These are phyloP conservation scores for Antrozous pallidus DNA, from an alignment of 2,797 vertebrate genomes.

Conservation along the genomic window DNA sequence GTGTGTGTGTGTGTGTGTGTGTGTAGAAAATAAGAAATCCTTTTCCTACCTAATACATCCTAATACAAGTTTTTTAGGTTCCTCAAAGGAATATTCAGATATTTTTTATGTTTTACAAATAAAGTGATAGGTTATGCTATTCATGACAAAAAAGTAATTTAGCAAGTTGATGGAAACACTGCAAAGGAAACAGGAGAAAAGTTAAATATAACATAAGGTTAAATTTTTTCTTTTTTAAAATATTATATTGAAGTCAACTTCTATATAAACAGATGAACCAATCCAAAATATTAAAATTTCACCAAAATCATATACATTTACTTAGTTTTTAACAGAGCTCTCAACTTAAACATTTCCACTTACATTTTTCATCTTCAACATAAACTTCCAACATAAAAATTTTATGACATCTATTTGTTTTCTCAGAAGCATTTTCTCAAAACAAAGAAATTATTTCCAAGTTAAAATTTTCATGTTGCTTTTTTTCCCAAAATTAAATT, in stretches of 20 bases:
- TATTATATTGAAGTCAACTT: conserved; percentile 39
- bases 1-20: no score
- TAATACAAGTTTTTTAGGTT: not conserved
- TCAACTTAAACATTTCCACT: not conserved
- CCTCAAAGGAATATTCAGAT: not conserved
- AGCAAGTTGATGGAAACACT: conserved; percentile 26
- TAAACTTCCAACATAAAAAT: conserved; percentile 39
- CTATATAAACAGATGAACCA: conserved; percentile 39
- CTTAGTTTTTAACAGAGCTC: conserved; percentile 37
- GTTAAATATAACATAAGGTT: not conserved
- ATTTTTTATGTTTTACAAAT: conserved; percentile 39
- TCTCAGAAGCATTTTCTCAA: conserved; percentile 49
- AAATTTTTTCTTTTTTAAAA: conserved; percentile 21
- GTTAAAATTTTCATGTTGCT: conserved; percentile 21
- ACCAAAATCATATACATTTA: conserved; percentile 46
- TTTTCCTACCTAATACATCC: conserved; percentile 16
- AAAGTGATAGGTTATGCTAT: conserved; percentile 6
- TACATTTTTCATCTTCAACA: conserved; percentile 30
- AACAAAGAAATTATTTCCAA: conserved; percentile 48
- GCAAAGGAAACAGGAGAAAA: conserved; percentile 34
- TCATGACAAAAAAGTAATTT: conserved; percentile 34
- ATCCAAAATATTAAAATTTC: conserved; percentile 41
- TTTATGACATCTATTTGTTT: conserved; percentile 27
- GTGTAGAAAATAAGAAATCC: not conserved
- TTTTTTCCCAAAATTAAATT: conserved; percentile 57